These are phyloP conservation scores for Drosophila macrospina DNA, from an alignment of 2,888 invertebrate species.

Conservation along the genomic window DNA sequence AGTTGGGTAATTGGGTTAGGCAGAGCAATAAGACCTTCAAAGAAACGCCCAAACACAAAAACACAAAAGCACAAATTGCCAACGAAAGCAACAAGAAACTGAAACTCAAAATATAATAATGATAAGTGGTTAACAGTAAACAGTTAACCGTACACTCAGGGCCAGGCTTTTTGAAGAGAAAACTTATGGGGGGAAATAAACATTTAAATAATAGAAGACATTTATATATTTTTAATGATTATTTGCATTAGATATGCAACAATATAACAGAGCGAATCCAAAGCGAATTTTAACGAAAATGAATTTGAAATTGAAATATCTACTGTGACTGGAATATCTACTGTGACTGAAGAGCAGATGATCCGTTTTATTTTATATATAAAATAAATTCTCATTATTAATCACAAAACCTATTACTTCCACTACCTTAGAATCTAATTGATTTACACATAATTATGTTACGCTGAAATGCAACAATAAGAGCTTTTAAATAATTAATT, in stretches of 20 bases:
- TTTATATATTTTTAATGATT: background rate
- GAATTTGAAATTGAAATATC: background rate
- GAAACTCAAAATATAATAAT: constrained; percentile 6
- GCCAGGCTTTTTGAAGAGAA: constrained; percentile 5
- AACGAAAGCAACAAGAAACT: constrained; percentile 23
- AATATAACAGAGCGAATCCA: background rate
- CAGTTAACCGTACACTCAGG: background rate
- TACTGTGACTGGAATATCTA: background rate
- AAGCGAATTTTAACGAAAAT: background rate
- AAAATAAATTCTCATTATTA: too few species aligned
- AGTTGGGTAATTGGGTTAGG: constrained; percentile 16
- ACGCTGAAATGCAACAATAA: background rate
- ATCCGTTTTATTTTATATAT: too few species aligned
- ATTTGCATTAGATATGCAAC: background rate
- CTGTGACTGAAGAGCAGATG: background rate
- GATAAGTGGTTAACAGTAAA: background rate
- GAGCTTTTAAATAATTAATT: constrained; percentile 11
- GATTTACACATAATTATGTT: too few species aligned
- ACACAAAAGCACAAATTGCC: constrained; percentile 21
- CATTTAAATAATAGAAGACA: background rate
- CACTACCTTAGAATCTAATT: too few species aligned
- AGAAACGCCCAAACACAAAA: constrained; percentile 30
- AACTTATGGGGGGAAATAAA: constrained; percentile 4
- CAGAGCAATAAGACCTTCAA: constrained; percentile 48
- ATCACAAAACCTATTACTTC: too few species aligned